phyloP scores from a whole-genome alignment of 2,797 vertebrate species.

The Otolemur crassicaudatus region DNA sequence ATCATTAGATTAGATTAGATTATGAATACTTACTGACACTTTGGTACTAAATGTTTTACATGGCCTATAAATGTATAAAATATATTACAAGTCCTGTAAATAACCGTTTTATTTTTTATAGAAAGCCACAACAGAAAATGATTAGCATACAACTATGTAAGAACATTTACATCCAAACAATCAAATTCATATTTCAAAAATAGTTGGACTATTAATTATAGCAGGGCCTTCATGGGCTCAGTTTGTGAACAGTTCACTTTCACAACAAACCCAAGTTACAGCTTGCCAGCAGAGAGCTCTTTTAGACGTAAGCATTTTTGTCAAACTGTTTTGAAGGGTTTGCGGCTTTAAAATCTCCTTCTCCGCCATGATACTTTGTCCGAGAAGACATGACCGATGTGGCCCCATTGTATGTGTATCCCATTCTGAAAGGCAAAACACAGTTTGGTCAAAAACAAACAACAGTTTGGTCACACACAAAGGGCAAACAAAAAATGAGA shows the following conservation, averaged over 20 bases:
- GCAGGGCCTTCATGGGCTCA: conserved; percentile 66
- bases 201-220: conserved; percentile 77
- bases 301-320: conserved; percentile 96
- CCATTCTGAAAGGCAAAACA: conserved; percentile 84
- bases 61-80: not conserved
- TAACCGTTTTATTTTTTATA: conserved; percentile 84
- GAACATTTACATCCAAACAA: conserved; percentile 85
- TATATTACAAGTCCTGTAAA: conserved; percentile 78
- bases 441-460: no score
- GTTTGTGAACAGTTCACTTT: conserved; percentile 74
- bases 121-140: conserved; percentile 85
- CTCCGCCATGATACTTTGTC: conserved; percentile 87
- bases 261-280: conserved; percentile 63
- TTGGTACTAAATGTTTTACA: not conserved
- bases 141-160: conserved; percentile 74
- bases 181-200: conserved; percentile 85
- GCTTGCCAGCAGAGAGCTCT: conserved; percentile 45
- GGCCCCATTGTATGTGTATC: conserved; percentile 89
- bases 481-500: not conserved
- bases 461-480: rapidly evolving
- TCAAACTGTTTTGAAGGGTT: conserved; percentile 94
- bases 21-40: not conserved
- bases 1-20: not conserved
- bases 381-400: conserved; percentile 90
- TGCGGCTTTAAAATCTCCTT: conserved; percentile 86